A percentile compares a stretch with the other conserved stretches of the same genome.
Evolutionary conservation across 2,888 invertebrate species (phyloP).

Genomic region (Cantharis lateralis): DNA sequence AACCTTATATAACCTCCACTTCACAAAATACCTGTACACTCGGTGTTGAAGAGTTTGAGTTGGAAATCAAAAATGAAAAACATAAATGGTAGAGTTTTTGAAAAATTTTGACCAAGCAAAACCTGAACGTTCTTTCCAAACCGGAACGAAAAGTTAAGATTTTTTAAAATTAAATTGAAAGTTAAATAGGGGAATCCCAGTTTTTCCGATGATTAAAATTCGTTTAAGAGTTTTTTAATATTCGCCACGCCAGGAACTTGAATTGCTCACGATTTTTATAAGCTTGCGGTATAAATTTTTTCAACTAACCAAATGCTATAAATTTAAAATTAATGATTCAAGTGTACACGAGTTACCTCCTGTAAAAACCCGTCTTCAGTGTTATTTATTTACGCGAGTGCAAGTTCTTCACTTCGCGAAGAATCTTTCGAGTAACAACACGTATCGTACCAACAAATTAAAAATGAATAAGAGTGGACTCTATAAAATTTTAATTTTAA

Average conservation of each 20-base stretch:
- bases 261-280: background rate
- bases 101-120: background rate
- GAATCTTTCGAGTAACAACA: slow-evolving; percentile 8
- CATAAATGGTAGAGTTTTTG: background rate
- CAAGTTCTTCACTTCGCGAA: slow-evolving; percentile 6
- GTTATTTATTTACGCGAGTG: background rate
- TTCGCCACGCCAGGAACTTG: background rate
- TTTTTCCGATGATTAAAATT: background rate
- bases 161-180: too few species aligned
- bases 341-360: background rate
- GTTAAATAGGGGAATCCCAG: too few species aligned
- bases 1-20: slow-evolving; percentile 13
- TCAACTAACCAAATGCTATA: background rate
- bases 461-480: background rate
- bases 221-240: background rate
- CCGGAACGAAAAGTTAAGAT: background rate
- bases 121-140: background rate
- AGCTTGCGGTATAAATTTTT: background rate
- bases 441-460: background rate
- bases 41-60: slow-evolving; percentile 2
- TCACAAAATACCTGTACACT: background rate
- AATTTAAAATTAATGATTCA: background rate
- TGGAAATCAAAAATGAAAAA: background rate
- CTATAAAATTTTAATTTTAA: background rate
- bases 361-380: slow-evolving; percentile 1